Evolutionary conservation across 1,140 invertebrate genomes (phyloP), one percentile per base, ranked within the genome.

Genomic region (Fopius arisanus): DNA sequence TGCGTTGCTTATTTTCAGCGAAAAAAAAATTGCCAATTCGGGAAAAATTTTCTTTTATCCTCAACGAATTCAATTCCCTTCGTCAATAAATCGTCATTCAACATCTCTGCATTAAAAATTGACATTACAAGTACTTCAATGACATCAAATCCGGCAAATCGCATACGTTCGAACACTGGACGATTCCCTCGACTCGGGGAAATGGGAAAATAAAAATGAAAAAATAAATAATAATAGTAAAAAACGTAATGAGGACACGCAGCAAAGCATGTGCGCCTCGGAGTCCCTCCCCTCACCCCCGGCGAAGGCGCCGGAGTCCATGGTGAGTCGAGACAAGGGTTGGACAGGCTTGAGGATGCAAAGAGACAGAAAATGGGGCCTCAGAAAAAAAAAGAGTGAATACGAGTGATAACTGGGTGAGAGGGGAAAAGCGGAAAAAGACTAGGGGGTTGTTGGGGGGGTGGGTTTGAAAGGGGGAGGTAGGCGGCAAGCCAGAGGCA

Each of bases 281-380:
- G 14, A 21, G 43, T 51, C 19, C n/a, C n/a, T 19, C 43, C n/a
- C 1, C 19, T 19, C 19, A 21, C n/a, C 19, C 19, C 43, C 19
- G 3, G 1, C 19, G n/a, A 51, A 48, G 43, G 28, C 31, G 51
- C 43, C 14, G n/a, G 54, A n/a, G 4, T 19, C 14, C 54, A 62
- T 10, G 23, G 2, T 33, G 16, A 72, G 59, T 26, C 7, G n/a
- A 72, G 70, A 72, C 48, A 72, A 67, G 43, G 37, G 37, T 67
- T 66, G 31, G 70, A 66, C 62, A 66, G 37, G 62, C 48, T 72
- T 16, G 28, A 67, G 62, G n/a, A 51, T 37, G 16, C 10, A 26
- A 72, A 59, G 69, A 68, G 54, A 71, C 62, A 37, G 41, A 40
- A 48, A 70, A 40, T 63, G 29, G 68, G 66, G 43, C 51, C 29